Evolutionary conservation across 2,888 invertebrate species (phyloP), one percentile per base, ranked within the genome.

Genomic region (Kuschelorhynchus macadamiae): DNA sequence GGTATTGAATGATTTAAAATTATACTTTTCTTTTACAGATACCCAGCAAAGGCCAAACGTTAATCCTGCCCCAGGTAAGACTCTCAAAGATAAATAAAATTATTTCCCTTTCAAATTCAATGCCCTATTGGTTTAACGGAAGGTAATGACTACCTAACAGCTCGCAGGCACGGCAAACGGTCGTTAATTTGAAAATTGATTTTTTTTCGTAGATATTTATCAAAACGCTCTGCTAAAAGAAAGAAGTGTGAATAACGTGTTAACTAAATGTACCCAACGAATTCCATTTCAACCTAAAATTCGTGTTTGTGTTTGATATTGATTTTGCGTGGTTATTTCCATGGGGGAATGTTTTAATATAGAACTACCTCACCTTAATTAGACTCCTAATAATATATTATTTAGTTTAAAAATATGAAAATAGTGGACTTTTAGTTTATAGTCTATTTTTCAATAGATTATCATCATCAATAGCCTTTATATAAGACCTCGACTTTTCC

Each of bases 161-260:
- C 56, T 60, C 17, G 17, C 57, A 59, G 67, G 46, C 71, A 71
- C 71, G 71, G 49, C 55, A 71, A 67, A 59, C 42, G 21, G 59
- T 71, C 71, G 67, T 71, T 71, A 71, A 70, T 67, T 62, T 67
- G 52, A 59, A 66, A 70, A 71, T 71, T 60, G 71, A 71, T 67
- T 71, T 71, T 46, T 67, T 62, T 53, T 25, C 17, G 25, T 42
- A 25, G 67, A 67, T 63, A 60, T 68, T 60, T 33, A 57, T 63
- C 56, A 66, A 62, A 66, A 47, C 44, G 18, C 12, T 41, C 33
- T 32, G 21, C 56, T 46, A 39, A 47, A 44, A 47, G 16, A 55
- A 67, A 69, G 36, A 63, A 69, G 69, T 65, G 55, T 55, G 59
- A 63, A 64, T 49, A 59, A 57, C 60, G 46, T 68, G 68, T 53